These are phyloP conservation scores for Manis pentadactyla DNA, from an alignment of 2,797 vertebrate genomes.

Conservation along the genomic window DNA sequence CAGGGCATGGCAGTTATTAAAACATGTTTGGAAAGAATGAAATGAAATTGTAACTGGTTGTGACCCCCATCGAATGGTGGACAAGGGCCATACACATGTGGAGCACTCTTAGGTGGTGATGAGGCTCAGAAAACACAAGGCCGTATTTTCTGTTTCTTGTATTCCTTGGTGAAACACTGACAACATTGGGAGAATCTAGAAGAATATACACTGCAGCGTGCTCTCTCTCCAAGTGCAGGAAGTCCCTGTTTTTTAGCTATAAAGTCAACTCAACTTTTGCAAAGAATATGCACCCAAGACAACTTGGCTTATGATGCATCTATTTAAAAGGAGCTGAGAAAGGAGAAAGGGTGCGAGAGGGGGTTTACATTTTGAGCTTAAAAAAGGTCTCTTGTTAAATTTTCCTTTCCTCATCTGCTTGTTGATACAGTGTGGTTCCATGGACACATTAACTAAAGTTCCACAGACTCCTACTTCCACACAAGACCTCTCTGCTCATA, in stretches of 20 bases:
- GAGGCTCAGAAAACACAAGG: background rate
- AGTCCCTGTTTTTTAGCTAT: background rate
- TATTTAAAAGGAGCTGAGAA: conserved; percentile 1
- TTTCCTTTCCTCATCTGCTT: background rate
- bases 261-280: background rate
- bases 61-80: background rate
- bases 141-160: background rate
- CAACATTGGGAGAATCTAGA: background rate
- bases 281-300: background rate
- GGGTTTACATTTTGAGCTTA: background rate
- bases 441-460: background rate
- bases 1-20: background rate
- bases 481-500: background rate
- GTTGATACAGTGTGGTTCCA: background rate
- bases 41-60: background rate
- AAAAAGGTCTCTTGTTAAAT: background rate
- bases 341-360: background rate
- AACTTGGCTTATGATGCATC: background rate
- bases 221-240: background rate
- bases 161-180: background rate
- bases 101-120: background rate
- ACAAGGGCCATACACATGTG: background rate
- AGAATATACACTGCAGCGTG: background rate
- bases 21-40: conserved; percentile 7
- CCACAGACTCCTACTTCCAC: background rate